These are phyloP conservation scores for Carapus acus DNA, from an alignment of 2,797 vertebrate genomes.

Conservation along the genomic window DNA sequence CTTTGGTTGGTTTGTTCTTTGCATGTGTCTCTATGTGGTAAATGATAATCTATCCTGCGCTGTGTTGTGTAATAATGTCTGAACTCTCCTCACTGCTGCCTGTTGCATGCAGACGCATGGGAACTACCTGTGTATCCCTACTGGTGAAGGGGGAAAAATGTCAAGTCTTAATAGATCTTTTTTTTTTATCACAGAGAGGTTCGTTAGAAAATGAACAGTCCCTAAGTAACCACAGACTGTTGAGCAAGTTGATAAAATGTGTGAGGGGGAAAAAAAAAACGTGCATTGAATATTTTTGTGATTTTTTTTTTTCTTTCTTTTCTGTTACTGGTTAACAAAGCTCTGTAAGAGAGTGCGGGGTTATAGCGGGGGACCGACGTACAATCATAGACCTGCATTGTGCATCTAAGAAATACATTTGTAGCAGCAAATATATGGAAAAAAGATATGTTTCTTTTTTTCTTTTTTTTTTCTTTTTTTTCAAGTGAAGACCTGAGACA, in stretches of 20 bases:
- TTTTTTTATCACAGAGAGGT: constrained; percentile 65
- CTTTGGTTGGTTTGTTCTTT: constrained; percentile 76
- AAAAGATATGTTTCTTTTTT: constrained; percentile 64
- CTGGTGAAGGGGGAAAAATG: constrained; percentile 72
- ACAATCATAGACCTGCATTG: constrained; percentile 72
- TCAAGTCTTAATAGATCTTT: constrained; percentile 77
- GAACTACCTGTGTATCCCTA: constrained; percentile 78
- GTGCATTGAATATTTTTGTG: constrained; percentile 73
- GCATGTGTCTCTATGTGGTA: constrained; percentile 99
- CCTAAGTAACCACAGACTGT: constrained; percentile 69
- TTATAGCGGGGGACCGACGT: constrained; percentile 64
- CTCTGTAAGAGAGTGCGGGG: constrained; percentile 57
- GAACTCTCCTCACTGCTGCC: constrained; percentile 80
- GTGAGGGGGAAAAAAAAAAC: constrained; percentile 70
- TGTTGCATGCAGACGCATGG: constrained; percentile 83
- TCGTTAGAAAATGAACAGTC: constrained; percentile 68
- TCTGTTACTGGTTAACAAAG: constrained; percentile 72
- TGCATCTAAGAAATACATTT: constrained; percentile 73
- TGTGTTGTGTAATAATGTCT: constrained; percentile 76
- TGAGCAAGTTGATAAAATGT: constrained; percentile 67
- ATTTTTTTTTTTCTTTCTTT: constrained; percentile 62
- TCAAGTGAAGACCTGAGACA: constrained; percentile 73
- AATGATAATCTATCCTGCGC: constrained; percentile 81
- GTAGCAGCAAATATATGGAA: constrained; percentile 66
- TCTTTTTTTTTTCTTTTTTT: too few species aligned